A percentile compares a stretch with the other conserved stretches of the same genome.
Evolutionary conservation across 2,888 invertebrate species (phyloP).

Genomic region (Odontocerum albicorne): DNA sequence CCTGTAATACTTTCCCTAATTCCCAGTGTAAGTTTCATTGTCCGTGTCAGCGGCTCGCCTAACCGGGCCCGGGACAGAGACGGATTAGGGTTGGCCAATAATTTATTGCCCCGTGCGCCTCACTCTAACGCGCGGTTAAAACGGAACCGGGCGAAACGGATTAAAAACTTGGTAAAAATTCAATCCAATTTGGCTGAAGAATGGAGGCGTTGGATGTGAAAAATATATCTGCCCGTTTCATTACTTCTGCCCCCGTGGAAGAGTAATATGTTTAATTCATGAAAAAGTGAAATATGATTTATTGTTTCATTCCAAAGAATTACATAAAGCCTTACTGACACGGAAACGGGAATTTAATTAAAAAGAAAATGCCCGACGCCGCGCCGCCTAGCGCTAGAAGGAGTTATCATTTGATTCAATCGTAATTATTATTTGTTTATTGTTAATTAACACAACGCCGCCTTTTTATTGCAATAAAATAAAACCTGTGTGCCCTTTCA

Average conservation of each 20-base stretch:
- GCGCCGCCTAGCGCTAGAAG: too few species aligned
- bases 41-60: background rate
- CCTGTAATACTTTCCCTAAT: background rate
- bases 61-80: conserved; percentile 2
- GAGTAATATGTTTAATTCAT: background rate
- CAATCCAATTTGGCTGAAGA: background rate
- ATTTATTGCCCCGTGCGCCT: conserved; percentile 3
- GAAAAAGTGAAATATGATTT: background rate
- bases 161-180: conserved; percentile 13
- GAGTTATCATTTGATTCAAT: too few species aligned
- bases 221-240: background rate
- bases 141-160: background rate
- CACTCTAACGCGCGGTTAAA: conserved; percentile 10
- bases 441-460: too few species aligned
- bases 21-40: background rate
- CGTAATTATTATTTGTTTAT: too few species aligned
- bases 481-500: too few species aligned
- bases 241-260: background rate
- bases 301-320: background rate
- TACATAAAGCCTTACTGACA: background rate
- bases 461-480: too few species aligned
- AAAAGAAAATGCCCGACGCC: too few species aligned
- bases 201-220: background rate
- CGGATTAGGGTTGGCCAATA: conserved; percentile 1
- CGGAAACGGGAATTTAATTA: background rate